Base-by-base conservation (phyloP, 2,797 vertebrate species). In the Chiloscyllium punctatum region DNA sequence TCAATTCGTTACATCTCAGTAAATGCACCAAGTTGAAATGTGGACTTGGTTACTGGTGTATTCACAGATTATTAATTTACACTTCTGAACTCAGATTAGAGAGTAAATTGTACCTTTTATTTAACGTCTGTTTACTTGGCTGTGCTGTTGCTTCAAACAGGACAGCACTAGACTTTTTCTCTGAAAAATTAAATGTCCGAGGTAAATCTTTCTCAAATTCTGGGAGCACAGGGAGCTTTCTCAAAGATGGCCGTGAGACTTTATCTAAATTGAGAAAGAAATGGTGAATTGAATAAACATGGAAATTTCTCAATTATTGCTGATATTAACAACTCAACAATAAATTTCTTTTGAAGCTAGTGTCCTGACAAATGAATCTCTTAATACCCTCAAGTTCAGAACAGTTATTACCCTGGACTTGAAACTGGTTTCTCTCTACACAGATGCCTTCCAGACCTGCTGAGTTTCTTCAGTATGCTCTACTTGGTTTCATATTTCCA, bases 161-260 rank as follows among this genome's bases (percentile, higher is more conserved):
- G 62, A 92, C 66, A 69, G 90, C 66, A 69, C 21, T 92, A 25
- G 66, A 74, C 51, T 4, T 51, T 74, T 94, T 94, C 11, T 33
- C 69, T 94, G 94, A 94, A 94, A 94, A 94, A 51, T 94, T 94
- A 53, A 94, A 94, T 48, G 42, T 48, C 69, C 4, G 69, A 48
- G 94, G 94, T 27, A 94, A 74, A 77, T 95, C 94, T 57, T 27
- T 95, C 42, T 77, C 48, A 48, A 71, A 72, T 51, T 94, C 53
- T 72, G 94, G 69, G 48, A 94, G 48, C 25, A 0, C 71, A 57
- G 48, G 71, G 51, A 18, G 33, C 21, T 33, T 72, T 77, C 51
- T 74, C 69, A 42, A 30, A 18, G 68, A 95, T 77, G 94, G 51
- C 42, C 48, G 27, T 30, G 77, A 77, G 48, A n/a, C 15, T 33